Evolutionary conservation across 1,140 invertebrate species (phyloP), one percentile per base, ranked within the genome.

Genomic region (Nomia melanderi): DNA sequence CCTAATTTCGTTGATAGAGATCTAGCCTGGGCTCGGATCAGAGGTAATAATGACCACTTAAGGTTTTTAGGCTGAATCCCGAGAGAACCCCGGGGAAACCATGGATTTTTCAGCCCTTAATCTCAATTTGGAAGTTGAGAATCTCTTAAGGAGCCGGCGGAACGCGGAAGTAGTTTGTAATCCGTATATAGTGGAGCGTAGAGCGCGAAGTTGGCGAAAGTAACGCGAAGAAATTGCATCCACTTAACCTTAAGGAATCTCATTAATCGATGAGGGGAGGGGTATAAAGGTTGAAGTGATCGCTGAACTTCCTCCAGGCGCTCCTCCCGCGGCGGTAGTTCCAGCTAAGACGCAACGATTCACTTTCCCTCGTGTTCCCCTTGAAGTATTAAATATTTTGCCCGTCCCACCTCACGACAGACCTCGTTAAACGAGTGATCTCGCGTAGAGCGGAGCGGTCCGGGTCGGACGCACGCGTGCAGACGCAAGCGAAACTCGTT

Each of bases 351-450:
- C n/a, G 56, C 4, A 17, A 36, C 7, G 33, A 36, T 47, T 60
- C 39, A 29, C 20, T 33, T 60, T 23, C 39, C 23, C 23, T 23
- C 14, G 25, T 17, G 33, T 25, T 14, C 23, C 3, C 31, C 36
- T 74, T 50, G n/a, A 41, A 44, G 12, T 56, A 39, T 76, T 77
- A 71, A 70, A 82, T 66, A 25, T 77, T 50, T 69, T n/a, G 39
- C 50, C 36, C 17, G 17, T 14, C 20, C 14, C 23, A 17, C 4
- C n/a, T 23, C 23, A n/a, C 14, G 14, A 59, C 56, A 20, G 57
- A 7, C 17, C n/a, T 36, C 31, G 31, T 60, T 59, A 59, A n/a
- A 29, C 17, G 57, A 23, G 17, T 60, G 17, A 17, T 11, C 20
- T 20, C 31, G 57, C 20, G 31, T 4, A n/a, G n/a, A n/a, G n/a